A percentile compares a stretch with the other conserved stretches of the same genome.
These are phyloP conservation scores for Emydura subglobosa DNA, from an alignment of 2,113 vertebrate genomes.

Conservation along the genomic window DNA sequence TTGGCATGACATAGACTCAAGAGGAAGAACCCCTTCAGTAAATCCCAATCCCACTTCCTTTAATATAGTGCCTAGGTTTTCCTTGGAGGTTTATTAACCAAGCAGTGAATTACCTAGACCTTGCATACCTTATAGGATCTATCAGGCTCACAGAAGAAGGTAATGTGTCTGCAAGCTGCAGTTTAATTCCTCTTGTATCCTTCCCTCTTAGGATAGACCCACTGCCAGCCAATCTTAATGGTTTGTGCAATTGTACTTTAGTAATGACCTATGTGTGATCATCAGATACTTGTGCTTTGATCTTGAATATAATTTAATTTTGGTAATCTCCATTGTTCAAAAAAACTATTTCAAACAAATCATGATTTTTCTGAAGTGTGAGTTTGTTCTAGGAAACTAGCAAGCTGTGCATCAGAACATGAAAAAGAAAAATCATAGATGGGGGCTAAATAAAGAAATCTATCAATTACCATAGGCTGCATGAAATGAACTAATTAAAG, in stretches of 20 bases:
- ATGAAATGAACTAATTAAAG: slow-evolving; percentile 5
- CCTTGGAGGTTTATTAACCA: background rate
- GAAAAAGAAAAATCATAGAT: background rate
- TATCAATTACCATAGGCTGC: background rate
- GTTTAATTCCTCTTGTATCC: background rate
- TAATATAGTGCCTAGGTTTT: background rate
- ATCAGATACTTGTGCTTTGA: background rate
- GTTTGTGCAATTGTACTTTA: background rate
- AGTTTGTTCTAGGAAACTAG: background rate
- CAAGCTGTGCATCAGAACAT: background rate
- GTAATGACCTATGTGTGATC: background rate
- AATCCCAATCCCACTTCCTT: background rate
- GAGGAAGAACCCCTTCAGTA: background rate
- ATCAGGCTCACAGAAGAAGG: background rate
- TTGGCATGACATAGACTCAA: background rate
- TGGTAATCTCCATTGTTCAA: background rate
- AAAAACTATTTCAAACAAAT: background rate
- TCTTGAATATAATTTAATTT: background rate
- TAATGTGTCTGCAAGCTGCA: background rate
- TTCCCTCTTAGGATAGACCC: background rate
- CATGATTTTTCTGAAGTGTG: background rate
- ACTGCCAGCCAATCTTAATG: background rate
- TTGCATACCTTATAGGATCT: background rate
- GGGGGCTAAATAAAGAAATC: background rate
- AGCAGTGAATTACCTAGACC: background rate